These are phyloP conservation scores for Bombus difficillimus DNA, from an alignment of 1,140 invertebrate species.

Conservation along the genomic window DNA sequence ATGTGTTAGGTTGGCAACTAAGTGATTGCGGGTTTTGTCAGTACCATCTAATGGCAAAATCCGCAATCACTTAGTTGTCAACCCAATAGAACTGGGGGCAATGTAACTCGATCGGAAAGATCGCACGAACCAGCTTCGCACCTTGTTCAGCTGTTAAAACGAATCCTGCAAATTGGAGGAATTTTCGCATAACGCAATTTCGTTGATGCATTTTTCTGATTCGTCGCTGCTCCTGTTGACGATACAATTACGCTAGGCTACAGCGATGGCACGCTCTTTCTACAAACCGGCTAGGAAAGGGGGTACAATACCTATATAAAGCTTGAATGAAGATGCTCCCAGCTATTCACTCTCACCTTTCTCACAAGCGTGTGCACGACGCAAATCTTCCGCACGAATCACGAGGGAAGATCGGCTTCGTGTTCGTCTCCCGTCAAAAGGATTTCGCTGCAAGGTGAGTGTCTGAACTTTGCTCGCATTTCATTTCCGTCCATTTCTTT, in stretches of 20 bases:
- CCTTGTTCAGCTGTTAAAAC: too few relatives aligned
- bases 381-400: constrained; percentile 65
- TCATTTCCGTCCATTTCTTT: background rate
- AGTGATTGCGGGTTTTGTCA: too few relatives aligned
- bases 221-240: constrained; percentile 43
- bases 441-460: constrained; percentile 62
- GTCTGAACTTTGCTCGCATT: constrained; percentile 1
- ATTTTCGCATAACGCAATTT: constrained; percentile 39
- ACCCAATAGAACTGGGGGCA: too few relatives aligned
- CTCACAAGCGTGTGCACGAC: constrained; percentile 72
- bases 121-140: too few relatives aligned
- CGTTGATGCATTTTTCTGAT: constrained; percentile 23
- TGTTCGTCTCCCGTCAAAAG: constrained; percentile 49
- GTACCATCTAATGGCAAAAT: too few relatives aligned
- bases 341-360: constrained; percentile 82
- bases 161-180: background rate
- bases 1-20: too few relatives aligned
- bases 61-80: too few relatives aligned
- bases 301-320: constrained; percentile 83
- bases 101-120: too few relatives aligned
- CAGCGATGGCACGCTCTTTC: constrained; percentile 78
- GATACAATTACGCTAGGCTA: constrained; percentile 71
- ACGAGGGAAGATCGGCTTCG: constrained; percentile 63
- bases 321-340: constrained; percentile 83
- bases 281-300: constrained; percentile 77